A percentile compares a stretch with the other conserved stretches of the same genome.
These are phyloP conservation scores for Apamea crenata DNA, from an alignment of 2,888 invertebrate species.

Conservation along the genomic window DNA sequence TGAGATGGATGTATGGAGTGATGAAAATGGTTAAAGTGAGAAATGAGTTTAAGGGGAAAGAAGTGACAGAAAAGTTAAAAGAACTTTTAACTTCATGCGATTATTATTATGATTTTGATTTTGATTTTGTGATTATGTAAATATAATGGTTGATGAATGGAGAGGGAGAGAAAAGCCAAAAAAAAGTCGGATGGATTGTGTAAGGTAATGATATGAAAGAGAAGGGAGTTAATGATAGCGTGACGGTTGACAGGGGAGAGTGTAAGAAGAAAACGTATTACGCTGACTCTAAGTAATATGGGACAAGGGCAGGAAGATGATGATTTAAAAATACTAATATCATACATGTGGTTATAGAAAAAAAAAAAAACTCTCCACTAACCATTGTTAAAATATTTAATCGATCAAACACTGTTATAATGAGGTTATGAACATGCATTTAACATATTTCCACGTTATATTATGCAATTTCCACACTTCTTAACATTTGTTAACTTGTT, in stretches of 20 bases:
- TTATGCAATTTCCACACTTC: neutral
- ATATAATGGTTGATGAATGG: neutral
- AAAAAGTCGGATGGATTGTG: too few relatives aligned
- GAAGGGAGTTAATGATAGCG: too few relatives aligned
- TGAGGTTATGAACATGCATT: neutral
- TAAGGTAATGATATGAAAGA: too few relatives aligned
- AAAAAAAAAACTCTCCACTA: neutral
- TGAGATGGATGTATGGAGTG: too few relatives aligned
- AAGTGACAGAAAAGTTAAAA: neutral
- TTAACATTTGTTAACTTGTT: slow-evolving; percentile 2
- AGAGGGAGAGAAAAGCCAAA: too few relatives aligned
- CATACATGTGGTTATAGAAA: neutral
- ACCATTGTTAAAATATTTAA: neutral
- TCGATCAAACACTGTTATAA: neutral
- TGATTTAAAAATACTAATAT: neutral
- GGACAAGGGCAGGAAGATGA: too few relatives aligned
- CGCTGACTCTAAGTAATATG: too few relatives aligned
- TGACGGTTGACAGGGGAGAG: too few relatives aligned
- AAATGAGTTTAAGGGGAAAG: neutral
- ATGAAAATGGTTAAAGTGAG: neutral
- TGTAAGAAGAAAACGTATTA: too few relatives aligned
- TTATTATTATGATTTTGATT: neutral
- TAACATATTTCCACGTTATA: neutral
- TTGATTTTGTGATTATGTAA: neutral
- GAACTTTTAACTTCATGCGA: neutral